These are phyloP conservation scores for Sphecodes monilicornis DNA, from an alignment of 2,888 invertebrate species.

Conservation along the genomic window DNA sequence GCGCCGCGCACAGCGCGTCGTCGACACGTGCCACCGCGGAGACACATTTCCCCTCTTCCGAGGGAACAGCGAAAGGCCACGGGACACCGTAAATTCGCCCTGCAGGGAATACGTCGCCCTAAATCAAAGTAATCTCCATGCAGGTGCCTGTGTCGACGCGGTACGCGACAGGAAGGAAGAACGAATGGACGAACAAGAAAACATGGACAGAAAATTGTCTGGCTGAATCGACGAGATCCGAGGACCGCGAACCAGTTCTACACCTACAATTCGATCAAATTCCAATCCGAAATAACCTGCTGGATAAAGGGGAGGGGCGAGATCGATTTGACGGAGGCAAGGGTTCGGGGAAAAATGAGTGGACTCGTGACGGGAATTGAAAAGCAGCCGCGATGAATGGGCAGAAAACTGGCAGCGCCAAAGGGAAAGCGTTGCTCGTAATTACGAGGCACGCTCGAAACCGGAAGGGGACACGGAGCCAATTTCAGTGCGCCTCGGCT, in stretches of 20 bases:
- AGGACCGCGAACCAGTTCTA: neutral
- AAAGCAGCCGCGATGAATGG: conserved; percentile 59
- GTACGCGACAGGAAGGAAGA: neutral
- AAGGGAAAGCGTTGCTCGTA: conserved; percentile 58
- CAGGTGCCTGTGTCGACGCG: neutral
- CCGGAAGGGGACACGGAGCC: conserved; percentile 55
- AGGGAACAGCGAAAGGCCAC: conserved; percentile 9
- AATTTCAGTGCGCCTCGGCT: conserved; percentile 53
- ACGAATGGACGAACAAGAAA: neutral
- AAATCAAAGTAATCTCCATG: neutral
- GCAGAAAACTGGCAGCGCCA: conserved; percentile 38
- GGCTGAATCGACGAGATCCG: neutral
- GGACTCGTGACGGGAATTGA: conserved; percentile 58
- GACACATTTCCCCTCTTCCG: conserved; percentile 1
- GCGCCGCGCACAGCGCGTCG: neutral
- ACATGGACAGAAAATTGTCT: neutral
- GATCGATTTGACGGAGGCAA: conserved; percentile 17
- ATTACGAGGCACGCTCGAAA: conserved; percentile 63
- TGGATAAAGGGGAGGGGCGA: neutral
- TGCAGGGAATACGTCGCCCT: neutral
- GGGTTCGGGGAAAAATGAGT: conserved; percentile 44
- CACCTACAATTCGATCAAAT: neutral
- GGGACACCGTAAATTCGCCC: conserved; percentile 21
- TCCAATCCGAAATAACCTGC: conserved; percentile 16
- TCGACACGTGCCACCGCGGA: conserved; percentile 29